Evolutionary conservation across 2,888 invertebrate species (phyloP).

Genomic region (Didymodactylos carnosus): DNA sequence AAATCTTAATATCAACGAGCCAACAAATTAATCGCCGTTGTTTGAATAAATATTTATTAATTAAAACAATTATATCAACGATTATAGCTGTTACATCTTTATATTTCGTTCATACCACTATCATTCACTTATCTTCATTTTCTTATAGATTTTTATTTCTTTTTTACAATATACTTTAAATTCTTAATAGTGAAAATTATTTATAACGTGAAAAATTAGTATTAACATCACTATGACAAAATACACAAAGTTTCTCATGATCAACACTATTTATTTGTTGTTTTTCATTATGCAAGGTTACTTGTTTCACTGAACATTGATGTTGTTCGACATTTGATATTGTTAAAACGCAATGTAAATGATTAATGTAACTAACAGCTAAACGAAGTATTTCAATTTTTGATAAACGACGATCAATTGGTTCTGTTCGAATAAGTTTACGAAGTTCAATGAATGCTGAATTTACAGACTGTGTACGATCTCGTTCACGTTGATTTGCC

Average conservation of each 20-base stretch:
- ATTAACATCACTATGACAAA: background rate
- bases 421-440: conserved; percentile 74
- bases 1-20: background rate
- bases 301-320: background rate
- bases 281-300: background rate
- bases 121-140: background rate
- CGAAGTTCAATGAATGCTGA: conserved; percentile 65
- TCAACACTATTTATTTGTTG: background rate
- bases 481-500: conserved; percentile 32
- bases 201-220: too few species aligned
- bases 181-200: too few species aligned
- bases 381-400: conserved; percentile 79
- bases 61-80: background rate
- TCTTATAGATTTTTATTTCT: background rate
- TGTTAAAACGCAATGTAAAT: conserved; percentile 42
- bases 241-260: background rate
- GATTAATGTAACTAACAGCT: conserved; percentile 79
- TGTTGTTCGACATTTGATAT: conserved; percentile 18
- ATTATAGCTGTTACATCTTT: background rate
- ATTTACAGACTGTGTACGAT: conserved; percentile 53
- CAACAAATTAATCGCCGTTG: background rate
- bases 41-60: background rate
- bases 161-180: background rate
- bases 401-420: conserved; percentile 69
- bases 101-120: background rate